A percentile compares a stretch with the other conserved stretches of the same genome.
These are phyloP conservation scores for Scaptomyza pallida DNA, from an alignment of 1,140 invertebrate genomes.

Conservation along the genomic window DNA sequence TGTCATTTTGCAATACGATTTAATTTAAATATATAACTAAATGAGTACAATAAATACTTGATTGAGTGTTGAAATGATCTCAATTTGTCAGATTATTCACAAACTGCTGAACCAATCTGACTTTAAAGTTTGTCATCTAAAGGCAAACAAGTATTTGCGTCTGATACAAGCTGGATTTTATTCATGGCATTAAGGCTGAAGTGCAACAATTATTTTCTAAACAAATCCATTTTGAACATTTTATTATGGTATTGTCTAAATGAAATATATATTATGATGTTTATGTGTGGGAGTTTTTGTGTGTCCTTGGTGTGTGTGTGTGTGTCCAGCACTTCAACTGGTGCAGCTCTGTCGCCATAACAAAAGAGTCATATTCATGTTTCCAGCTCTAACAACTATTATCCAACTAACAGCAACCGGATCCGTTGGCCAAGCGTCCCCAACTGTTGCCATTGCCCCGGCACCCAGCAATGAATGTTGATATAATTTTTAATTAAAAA, in stretches of 20 bases:
- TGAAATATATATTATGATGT: conserved; percentile 2
- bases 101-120: background rate
- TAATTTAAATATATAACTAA: too few relatives aligned
- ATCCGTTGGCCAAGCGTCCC: background rate
- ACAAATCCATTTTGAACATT: conserved; percentile 15
- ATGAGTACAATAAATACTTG: background rate
- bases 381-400: conserved; percentile 31
- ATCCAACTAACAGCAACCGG: conserved; percentile 25
- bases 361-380: conserved; percentile 30
- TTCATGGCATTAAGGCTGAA: background rate
- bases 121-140: background rate
- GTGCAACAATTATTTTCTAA: background rate
- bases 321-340: conserved; percentile 29
- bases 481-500: conserved; percentile 79
- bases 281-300: background rate
- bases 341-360: conserved; percentile 15
- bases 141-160: background rate
- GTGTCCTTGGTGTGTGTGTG: background rate
- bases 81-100: background rate
- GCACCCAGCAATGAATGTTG: conserved; percentile 56
- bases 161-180: background rate
- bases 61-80: too few relatives aligned
- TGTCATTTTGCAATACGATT: too few relatives aligned
- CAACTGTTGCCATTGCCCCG: conserved; percentile 35
- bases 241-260: conserved; percentile 1